phyloP scores from a whole-genome alignment of 2,888 invertebrate species.

The Gonocerus acuteangulatus region DNA sequence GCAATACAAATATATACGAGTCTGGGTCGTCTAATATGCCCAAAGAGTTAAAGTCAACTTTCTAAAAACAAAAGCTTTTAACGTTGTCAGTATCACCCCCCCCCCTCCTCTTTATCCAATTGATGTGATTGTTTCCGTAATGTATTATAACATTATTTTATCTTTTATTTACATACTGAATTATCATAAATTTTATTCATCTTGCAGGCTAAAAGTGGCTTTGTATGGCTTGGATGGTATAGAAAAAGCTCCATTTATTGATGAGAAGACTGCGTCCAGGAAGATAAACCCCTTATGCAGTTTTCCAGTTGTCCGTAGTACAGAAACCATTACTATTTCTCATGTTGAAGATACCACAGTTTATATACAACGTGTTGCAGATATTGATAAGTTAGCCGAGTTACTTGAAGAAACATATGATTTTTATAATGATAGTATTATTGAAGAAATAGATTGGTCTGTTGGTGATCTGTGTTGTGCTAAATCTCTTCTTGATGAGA shows the following conservation, averaged over 20 bases:
- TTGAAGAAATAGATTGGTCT: constrained; percentile 40
- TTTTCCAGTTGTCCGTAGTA: constrained; percentile 50
- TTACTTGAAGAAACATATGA: constrained; percentile 52
- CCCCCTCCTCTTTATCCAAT: no score
- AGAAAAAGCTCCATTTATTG: constrained; percentile 33
- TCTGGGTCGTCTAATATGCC: no score
- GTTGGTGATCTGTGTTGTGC: constrained; percentile 35
- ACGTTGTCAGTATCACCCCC: no score
- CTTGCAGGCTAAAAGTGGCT: constrained; percentile 58
- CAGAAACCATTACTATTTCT: constrained; percentile 48
- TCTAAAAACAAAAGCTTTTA: no score
- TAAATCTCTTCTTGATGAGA: constrained; percentile 34
- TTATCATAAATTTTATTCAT: no score
- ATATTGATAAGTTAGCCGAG: constrained; percentile 46
- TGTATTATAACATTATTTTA: no score
- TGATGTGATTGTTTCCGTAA: no score
- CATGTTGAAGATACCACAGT: constrained; percentile 52
- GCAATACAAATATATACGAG: no score
- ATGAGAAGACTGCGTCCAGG: constrained; percentile 40
- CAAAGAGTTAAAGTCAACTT: no score
- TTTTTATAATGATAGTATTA: constrained; percentile 48
- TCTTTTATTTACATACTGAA: no score
- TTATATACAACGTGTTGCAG: constrained; percentile 53
- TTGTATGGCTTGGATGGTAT: constrained; percentile 49
- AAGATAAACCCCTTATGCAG: constrained; percentile 50